These are phyloP conservation scores for Amia ocellicauda DNA, from an alignment of 2,113 vertebrate species.

Conservation along the genomic window DNA sequence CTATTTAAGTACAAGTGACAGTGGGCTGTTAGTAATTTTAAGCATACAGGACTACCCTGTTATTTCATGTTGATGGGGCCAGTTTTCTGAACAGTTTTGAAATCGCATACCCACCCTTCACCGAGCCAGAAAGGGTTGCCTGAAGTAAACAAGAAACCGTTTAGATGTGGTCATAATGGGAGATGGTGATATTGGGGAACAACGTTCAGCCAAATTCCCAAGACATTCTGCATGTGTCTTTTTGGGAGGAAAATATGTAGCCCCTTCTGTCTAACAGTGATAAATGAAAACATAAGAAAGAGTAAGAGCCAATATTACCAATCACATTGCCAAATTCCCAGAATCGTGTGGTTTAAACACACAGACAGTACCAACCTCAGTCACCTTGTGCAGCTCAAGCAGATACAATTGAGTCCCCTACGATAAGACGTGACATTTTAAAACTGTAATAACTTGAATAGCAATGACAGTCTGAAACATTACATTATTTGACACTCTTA, in stretches of 20 bases:
- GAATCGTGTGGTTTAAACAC: not conserved
- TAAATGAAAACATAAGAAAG: not conserved
- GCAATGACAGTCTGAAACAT: not conserved
- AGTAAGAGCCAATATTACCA: not conserved
- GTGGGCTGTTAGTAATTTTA: no score
- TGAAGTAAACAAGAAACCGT: not conserved
- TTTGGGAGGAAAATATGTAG: not conserved
- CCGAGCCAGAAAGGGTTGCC: not conserved
- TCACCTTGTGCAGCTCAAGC: not conserved
- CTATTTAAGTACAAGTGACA: no score
- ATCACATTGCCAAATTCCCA: not conserved
- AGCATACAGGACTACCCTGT: no score
- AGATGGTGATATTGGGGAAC: not conserved
- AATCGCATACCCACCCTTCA: no score
- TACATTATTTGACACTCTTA: no score
- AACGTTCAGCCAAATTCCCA: not conserved
- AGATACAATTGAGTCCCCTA: not conserved
- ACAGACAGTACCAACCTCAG: not conserved
- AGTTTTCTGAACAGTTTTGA: no score
- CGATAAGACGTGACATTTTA: not conserved
- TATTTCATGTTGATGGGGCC: no score
- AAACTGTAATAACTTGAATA: not conserved
- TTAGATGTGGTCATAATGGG: not conserved
- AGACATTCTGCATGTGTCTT: no score
- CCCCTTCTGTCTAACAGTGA: not conserved